phyloP scores from a whole-genome alignment of 2,797 vertebrate species.

The Clarias pachynema region DNA sequence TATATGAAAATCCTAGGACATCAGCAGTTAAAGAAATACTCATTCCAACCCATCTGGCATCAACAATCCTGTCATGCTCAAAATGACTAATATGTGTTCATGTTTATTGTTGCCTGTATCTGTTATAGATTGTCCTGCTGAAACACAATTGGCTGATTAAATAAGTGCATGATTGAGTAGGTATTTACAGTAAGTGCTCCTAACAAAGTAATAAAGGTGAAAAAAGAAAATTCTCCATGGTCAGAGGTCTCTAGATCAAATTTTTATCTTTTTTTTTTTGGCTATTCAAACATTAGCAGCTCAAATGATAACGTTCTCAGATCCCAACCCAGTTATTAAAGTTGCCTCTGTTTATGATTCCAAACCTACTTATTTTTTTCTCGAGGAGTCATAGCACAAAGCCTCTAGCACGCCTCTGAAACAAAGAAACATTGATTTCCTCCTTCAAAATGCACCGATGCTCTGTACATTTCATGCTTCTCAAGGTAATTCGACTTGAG shows the following conservation, averaged over 20 bases:
- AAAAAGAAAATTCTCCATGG: neutral
- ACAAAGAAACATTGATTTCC: constrained; percentile 37
- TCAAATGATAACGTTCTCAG: constrained; percentile 32
- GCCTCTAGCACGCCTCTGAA: constrained; percentile 37
- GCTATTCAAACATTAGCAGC: constrained; percentile 39
- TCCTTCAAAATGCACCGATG: constrained; percentile 33
- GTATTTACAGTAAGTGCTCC: too few relatives aligned
- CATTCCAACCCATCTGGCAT: neutral
- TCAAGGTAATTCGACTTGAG: constrained; percentile 34
- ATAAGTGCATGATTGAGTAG: neutral
- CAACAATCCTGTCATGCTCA: neutral
- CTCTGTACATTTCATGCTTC: constrained; percentile 36
- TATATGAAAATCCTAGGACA: neutral
- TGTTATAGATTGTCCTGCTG: neutral
- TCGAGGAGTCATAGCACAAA: constrained; percentile 41
- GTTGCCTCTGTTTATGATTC: constrained; percentile 30
- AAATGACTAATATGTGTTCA: neutral
- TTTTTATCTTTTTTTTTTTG: neutral
- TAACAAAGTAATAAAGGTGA: neutral
- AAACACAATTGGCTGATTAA: neutral
- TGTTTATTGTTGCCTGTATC: neutral
- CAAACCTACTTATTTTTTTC: constrained; percentile 40
- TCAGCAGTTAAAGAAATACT: neutral
- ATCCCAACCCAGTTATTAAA: constrained; percentile 17
- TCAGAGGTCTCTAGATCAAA: neutral